Conservation (phyloP, 2,113 vertebrate species). For the Alligator sinensis region DNA sequence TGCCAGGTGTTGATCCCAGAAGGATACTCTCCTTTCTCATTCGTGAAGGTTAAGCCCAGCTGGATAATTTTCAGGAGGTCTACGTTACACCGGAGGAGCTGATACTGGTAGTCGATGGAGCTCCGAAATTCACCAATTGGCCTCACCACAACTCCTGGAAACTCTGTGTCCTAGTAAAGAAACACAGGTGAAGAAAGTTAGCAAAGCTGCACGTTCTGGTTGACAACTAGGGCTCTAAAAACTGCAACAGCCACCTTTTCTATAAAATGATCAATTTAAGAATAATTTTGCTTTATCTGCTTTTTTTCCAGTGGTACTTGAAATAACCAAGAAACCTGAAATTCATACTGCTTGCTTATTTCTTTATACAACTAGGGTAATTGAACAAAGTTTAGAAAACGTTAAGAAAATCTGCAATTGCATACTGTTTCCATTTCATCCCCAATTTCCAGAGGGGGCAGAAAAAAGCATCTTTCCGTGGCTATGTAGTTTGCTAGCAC, state of each 20-base stretch:
- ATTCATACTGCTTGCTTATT: background rate
- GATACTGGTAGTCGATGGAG: constrained; percentile 97
- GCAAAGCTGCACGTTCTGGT: background rate
- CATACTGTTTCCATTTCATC: background rate
- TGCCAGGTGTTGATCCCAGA: constrained; percentile 96
- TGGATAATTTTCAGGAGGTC: constrained; percentile 99
- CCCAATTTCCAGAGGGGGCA: background rate
- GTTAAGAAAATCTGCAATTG: background rate
- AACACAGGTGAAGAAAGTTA: background rate
- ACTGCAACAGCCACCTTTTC: background rate
- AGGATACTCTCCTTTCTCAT: constrained; percentile 95
- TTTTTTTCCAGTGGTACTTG: background rate
- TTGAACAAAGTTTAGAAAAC: background rate
- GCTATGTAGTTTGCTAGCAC: background rate
- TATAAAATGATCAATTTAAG: background rate
- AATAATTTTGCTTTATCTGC: background rate
- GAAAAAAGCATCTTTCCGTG: background rate
- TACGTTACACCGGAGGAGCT: constrained; percentile 96
- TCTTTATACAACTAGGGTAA: background rate
- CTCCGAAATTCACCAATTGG: constrained; percentile 98
- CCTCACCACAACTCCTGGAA: constrained; percentile 95
- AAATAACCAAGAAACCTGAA: background rate
- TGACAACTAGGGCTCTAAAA: background rate
- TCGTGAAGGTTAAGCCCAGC: constrained; percentile 96
- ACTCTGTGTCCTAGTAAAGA: constrained; percentile 92